Base-by-base conservation (phyloP, 30 jellyfish, hydroid and myxozoan genomes). In the Cassiopea xamachana region DNA sequence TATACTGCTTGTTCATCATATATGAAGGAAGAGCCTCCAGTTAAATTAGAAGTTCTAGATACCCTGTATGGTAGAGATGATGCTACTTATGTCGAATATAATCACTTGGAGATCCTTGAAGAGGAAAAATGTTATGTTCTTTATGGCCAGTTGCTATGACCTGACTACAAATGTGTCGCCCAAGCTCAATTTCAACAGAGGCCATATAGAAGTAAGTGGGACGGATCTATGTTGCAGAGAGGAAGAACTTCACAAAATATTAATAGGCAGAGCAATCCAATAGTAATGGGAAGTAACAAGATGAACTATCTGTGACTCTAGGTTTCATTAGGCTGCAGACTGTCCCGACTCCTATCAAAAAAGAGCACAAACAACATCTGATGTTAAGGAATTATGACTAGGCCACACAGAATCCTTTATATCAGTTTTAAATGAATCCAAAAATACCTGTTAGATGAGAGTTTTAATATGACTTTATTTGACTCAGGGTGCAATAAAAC, bases 401-500 rank as follows among this genome's bases (percentile, higher is more conserved):
- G 84, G 14, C 14, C 69, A 79, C 45, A 77, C 46, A 19, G 51
- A 60, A 64, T 13, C 89, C 46, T 14, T 45, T 15, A 49, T 85
- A 44, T 73, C 86, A n/a, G 27, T 85, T n/a, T 55, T 69, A 7
- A 62, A 75, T 27, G 82, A 64, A 2, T 55, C 70, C 2, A 87
- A 73, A 87, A 69, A 76, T 10, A 2, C 79, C 79, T n/a, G 92
- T 27, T 79, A 55, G 92, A 93, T 10, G 92, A 79, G 68, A 78
- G 94, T 5, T 80, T 88, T 61, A 68, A 71, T 46, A 45, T 39
- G 49, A 94, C 96, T n/a, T 16, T 88, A 7, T 68, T 80, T 18
- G 96, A 88, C 79, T 16, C 78, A 13, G 96, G 96, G 4, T 88
- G 93, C 68, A 68, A 87, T 12, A 55, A 87, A 76, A 50, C 92